These are phyloP conservation scores for Otus sunia DNA, from an alignment of 2,113 vertebrate genomes.

Conservation along the genomic window DNA sequence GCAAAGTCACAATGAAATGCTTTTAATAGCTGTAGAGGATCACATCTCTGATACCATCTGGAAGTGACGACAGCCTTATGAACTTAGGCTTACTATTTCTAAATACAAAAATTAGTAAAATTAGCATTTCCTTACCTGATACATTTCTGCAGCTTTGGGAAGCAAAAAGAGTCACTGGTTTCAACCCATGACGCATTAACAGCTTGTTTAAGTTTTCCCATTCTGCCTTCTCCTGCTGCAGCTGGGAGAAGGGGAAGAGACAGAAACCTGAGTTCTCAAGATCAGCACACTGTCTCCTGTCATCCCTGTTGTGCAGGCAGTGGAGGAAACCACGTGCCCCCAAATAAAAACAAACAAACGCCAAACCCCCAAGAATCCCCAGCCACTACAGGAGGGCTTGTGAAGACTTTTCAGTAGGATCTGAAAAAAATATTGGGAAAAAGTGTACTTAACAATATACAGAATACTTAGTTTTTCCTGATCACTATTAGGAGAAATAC, in stretches of 20 bases:
- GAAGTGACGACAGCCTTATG: not conserved
- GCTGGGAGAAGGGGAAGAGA: not conserved
- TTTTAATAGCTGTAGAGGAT: not conserved
- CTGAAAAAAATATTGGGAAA: not conserved
- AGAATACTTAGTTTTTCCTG: no score
- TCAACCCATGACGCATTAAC: conserved; percentile 80
- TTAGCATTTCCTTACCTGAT: conserved; percentile 72
- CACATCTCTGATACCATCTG: not conserved
- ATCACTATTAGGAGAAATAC: rapidly evolving
- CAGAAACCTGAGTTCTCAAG: not conserved
- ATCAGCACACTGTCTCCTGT: not conserved
- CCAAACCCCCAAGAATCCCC: not conserved
- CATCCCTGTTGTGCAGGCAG: not conserved
- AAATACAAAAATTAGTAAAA: not conserved
- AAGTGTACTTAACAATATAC: rapidly evolving
- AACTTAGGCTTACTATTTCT: not conserved
- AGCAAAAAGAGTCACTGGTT: conserved; percentile 74
- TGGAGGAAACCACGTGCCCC: not conserved
- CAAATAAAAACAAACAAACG: not conserved
- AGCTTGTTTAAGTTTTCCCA: conserved; percentile 83
- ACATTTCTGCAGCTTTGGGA: conserved; percentile 68
- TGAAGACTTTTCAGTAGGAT: rapidly evolving
- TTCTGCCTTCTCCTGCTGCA: conserved; percentile 77
- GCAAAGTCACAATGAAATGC: not conserved
- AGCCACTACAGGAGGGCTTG: not conserved